Base-by-base conservation (phyloP, 2,113 vertebrate species). In the Pygoscelis antarcticus region DNA sequence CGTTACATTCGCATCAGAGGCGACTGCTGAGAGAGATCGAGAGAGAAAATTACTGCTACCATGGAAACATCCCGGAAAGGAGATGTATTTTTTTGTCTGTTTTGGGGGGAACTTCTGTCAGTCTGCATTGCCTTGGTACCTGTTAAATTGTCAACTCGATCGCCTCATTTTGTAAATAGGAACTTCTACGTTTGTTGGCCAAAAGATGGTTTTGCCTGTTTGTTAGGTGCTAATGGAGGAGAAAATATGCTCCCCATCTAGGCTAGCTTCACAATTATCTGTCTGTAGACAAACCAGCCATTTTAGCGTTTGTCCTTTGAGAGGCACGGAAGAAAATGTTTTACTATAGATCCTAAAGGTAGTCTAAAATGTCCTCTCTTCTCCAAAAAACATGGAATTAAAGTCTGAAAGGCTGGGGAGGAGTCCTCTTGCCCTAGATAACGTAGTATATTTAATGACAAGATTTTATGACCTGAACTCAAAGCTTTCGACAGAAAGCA, bases 51-150 rank as follows among this genome's bases (percentile, higher is more conserved):
- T 80, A 52, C 77, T 76, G 95, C 93, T 97, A 23, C 96, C 90
- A 96, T 97, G 93, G 96, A 97, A 96, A 96, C 94, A 95, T 93
- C 66, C 72, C 87, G 80, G 76, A 77, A 92, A 92, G 42, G 40
- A 76, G 32, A 68, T 81, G 46, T 82, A 9, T 55, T 47, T 61
- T 62, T 79, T 44, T 62, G 58, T 62, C 62, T 80, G 18, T 40
- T 91, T 82, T 27, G 30, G 27, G 40, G 58, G 55, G 58, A 90
- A 93, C 71, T 94, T 93, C 74, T 79, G n/a, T 69, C 46, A 21
- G 80, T 46, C n/a, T 49, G 21, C 30, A 16, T 70, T 77, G 60
- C 32, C 60, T 91, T 83, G 62, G 58, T 70, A 19, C 2, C 0
- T 30, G 20, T 60, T 34, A 77, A 49, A 74, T 14, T 74, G 49